Evolutionary conservation across 1,140 invertebrate genomes (phyloP).

Genomic region (Drosophila parabipectinata): DNA sequence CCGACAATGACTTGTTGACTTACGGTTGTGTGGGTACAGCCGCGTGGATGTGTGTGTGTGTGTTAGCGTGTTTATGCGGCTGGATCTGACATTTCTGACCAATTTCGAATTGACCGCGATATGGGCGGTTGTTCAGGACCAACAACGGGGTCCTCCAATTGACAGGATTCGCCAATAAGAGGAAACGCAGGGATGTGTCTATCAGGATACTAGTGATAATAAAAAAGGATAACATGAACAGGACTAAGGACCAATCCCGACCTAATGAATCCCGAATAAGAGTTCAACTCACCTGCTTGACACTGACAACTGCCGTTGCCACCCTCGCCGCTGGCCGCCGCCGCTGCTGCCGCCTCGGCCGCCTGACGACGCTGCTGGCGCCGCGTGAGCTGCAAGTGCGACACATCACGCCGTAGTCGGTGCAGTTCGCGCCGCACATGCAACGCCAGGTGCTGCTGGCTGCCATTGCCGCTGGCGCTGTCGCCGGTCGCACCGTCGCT

Average conservation of each 20-base stretch:
- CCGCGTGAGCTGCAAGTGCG: constrained; percentile 74
- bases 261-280: no score
- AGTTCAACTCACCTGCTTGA: constrained; percentile 69
- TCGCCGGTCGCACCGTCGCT: constrained; percentile 19
- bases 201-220: no score
- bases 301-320: constrained; percentile 63
- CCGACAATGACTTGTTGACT: constrained; percentile 67
- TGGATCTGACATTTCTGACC: constrained; percentile 61
- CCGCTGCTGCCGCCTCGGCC: constrained; percentile 56
- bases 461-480: constrained; percentile 29
- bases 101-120: constrained; percentile 61
- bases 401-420: constrained; percentile 80
- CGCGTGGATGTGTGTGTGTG: neutral
- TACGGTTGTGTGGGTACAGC: constrained; percentile 23
- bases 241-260: neutral
- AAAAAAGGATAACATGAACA: neutral
- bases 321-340: constrained; percentile 31
- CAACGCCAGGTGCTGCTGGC: constrained; percentile 33
- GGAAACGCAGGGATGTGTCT: neutral
- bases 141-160: constrained; percentile 43
- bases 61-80: constrained; percentile 12
- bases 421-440: constrained; percentile 77
- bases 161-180: constrained; percentile 38
- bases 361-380: constrained; percentile 79
- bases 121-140: constrained; percentile 45